Base-by-base conservation (phyloP, 1,140 invertebrate species). In the Ditylenchus dipsaci region DNA sequence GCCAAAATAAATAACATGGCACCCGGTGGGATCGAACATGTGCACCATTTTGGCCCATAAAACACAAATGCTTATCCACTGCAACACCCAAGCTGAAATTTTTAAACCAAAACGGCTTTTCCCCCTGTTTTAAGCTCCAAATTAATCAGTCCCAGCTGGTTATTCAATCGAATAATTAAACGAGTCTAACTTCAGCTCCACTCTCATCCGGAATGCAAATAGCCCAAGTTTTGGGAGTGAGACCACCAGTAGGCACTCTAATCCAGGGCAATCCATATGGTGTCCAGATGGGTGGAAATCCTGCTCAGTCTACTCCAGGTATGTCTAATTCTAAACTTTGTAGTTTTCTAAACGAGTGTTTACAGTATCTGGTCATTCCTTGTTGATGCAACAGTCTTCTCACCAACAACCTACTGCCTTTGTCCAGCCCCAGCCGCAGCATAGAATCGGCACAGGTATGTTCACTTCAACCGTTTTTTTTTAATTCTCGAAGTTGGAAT, bases 161-260 rank as follows among this genome's bases (percentile, higher is more conserved):
- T n/a, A n/a, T n/a, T n/a, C n/a, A n/a, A 21, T 19, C 3, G 3
- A 53, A 53, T 7, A 7, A 53, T 53, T 7, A 21, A 21, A 21
- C 3, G 15, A 53, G 3, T 53, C 3, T 38, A 38, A 27, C 1
- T 70, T 59, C n/a, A 70, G 68, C 68, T 61, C 68, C 68, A 33
- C 65, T 69, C 26, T 47, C 62, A 17, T 66, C 68, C 17, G 47
- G 45, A 13, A 49, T 65, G 21, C 68, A 70, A 59, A 49, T 70
- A 33, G 68, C 60, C 23, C 60, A 56, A 33, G 68, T 58, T 19
- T 38, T 70, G 63, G 65, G 42, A 15, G 68, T 70, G 15, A 42
- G 66, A 17, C 56, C 66, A 0, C 59, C 45, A 65, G 49, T n/a
- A 29, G 49, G 19, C 19, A 29, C 57, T 33, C 49, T 53, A 8